Evolutionary conservation across 2,888 invertebrate genomes (phyloP), one percentile per base, ranked within the genome.

Genomic region (Amiota minor): DNA sequence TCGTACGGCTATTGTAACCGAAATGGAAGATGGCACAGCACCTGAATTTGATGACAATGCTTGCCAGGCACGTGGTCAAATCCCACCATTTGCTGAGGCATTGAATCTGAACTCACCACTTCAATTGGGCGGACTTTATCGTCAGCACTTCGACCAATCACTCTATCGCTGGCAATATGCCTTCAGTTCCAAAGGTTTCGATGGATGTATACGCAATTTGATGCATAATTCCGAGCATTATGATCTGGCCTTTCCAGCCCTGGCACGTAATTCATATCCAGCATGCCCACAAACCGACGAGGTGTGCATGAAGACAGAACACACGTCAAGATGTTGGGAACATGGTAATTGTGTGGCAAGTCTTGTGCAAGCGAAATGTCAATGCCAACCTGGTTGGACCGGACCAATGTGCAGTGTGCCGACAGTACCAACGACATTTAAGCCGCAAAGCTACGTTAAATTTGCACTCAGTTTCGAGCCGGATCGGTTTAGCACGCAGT

Each of bases 211-310:
- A 77, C 93, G 97, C 86, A 98, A 99, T 89, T 91, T 99, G 47
- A 93, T 97, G 84, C 98, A 98, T 88, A 98, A 99, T 87, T 97
- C 98, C 85, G 96, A 94, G 89, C 91, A 98, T 75, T 98, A 98
- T 89, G 98, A 99, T 88, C 91, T 99, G 78, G 97, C 97, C 0
- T 95, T 96, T 88, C 97, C 98, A 1, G 98, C 97, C 0, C 91
- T 96, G 70, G 95, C 95, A 0, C 92, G 95, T 84, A 94, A 96
- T 88, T 96, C 96, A 77, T 93, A 94, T 12, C 94, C 95, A 10
- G 97, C 98, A 14, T 99, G 99, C 88, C 95, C 96, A 0, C 96
- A 96, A 87, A 97, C 97, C 18, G 98, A 98, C 84, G 96, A 97
- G 85, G 93, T 95, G 59, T 98, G 98, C 89, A 94, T 95, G 82